Conservation (phyloP, 2,113 vertebrate genomes). For the Pteronura brasiliensis region DNA sequence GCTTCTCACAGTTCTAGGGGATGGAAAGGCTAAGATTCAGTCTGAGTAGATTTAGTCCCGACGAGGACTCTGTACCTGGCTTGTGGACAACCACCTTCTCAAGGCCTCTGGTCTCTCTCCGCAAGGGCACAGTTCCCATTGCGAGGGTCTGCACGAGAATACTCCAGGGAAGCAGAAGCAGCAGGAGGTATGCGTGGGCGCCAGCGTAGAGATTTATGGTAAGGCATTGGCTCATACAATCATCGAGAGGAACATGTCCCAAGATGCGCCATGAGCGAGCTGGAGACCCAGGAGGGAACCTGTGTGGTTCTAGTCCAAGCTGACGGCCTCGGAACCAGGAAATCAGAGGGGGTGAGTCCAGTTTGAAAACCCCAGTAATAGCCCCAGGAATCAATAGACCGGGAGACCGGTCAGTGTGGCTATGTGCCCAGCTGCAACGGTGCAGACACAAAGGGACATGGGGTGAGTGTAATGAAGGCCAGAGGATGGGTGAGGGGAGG, state of each 20-base stretch:
- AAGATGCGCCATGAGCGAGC: background rate
- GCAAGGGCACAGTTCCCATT: background rate
- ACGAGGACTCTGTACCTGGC: background rate
- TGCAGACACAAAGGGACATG: background rate
- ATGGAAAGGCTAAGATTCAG: background rate
- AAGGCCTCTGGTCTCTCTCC: background rate
- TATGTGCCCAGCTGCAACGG: background rate
- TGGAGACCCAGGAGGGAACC: background rate
- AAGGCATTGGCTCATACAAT: background rate
- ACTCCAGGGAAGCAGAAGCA: background rate
- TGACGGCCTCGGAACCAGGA: background rate
- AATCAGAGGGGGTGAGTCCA: background rate
- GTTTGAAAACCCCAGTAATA: background rate
- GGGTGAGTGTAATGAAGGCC: no score
- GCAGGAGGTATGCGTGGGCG: background rate
- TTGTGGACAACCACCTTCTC: background rate
- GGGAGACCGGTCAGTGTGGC: background rate
- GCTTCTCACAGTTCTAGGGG: background rate
- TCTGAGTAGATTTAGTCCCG: background rate
- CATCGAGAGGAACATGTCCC: background rate
- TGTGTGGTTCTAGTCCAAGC: background rate
- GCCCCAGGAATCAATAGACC: fast-evolving
- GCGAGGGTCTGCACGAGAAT: background rate
- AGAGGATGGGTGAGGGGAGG: fast-evolving
- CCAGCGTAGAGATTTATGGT: background rate